Percentiles rank a stretch among this genome's conserved stretches.
Conservation (phyloP, 2,888 invertebrate genomes). For the Clostera curtula region DNA sequence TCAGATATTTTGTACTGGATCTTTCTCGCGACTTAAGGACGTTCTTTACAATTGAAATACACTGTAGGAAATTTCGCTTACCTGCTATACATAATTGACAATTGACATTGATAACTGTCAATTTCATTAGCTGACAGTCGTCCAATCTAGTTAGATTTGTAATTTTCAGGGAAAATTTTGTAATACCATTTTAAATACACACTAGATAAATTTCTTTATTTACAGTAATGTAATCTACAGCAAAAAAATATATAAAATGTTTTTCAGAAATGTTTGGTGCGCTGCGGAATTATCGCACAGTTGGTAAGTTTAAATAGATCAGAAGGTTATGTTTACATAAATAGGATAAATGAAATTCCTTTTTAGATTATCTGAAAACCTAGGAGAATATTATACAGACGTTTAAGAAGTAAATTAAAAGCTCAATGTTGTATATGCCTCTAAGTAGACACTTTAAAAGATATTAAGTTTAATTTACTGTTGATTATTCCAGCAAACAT, state of each 20-base stretch:
- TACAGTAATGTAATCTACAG: constrained; percentile 38
- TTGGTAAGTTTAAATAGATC: constrained; percentile 34
- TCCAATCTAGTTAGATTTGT: constrained; percentile 21
- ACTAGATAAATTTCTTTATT: constrained; percentile 14
- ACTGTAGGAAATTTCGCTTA: too few species aligned
- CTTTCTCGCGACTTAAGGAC: too few species aligned
- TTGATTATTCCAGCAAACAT: too few species aligned
- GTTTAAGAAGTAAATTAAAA: too few species aligned
- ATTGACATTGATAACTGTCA: constrained; percentile 6
- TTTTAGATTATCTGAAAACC: too few species aligned
- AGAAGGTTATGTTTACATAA: constrained; percentile 9
- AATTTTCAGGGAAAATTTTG: constrained; percentile 25
- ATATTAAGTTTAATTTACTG: too few species aligned
- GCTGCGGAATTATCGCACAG: constrained; percentile 48
- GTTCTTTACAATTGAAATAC: too few species aligned
- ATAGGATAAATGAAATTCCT: too few species aligned
- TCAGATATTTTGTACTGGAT: too few species aligned
- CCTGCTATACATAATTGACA: not conserved
- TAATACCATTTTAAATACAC: constrained; percentile 14
- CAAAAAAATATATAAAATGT: constrained; percentile 43
- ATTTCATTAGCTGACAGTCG: constrained; percentile 11
- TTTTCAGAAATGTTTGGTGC: constrained; percentile 55
- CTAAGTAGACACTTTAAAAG: too few species aligned
- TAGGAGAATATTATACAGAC: too few species aligned
- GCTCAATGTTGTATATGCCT: too few species aligned